A percentile compares a stretch with the other conserved stretches of the same genome.
phyloP scores from a whole-genome alignment of 2,797 vertebrate genomes.

The Staurois parvus region DNA sequence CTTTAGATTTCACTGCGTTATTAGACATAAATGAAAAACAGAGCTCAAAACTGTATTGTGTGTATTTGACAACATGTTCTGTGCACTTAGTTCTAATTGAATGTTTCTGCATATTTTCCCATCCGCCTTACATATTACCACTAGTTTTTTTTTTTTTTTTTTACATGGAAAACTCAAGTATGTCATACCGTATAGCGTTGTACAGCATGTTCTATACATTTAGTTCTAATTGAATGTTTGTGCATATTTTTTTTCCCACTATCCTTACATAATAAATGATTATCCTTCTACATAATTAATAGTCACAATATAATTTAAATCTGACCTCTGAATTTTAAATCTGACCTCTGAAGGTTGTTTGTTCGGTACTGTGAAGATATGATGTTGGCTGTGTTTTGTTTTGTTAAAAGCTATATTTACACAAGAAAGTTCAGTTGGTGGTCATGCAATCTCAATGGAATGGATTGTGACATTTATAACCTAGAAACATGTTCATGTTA shows the following conservation, averaged over 20 bases:
- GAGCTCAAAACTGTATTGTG: no score
- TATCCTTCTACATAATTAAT: slow-evolving; percentile 17
- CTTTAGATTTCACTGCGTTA: no score
- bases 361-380: slow-evolving; percentile 16
- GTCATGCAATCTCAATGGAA: slow-evolving; percentile 47
- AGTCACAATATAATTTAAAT: slow-evolving; percentile 2
- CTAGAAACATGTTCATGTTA: background rate
- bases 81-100: background rate
- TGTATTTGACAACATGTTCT: no score
- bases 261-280: slow-evolving; percentile 7
- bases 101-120: background rate
- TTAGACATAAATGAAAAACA: no score
- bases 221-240: background rate
- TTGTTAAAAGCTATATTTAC: slow-evolving; percentile 62
- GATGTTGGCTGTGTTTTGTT: slow-evolving; percentile 26
- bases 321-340: slow-evolving; percentile 28
- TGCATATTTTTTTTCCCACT: background rate
- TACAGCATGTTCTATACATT: no score
- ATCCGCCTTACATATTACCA: background rate
- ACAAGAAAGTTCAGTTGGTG: slow-evolving; percentile 48
- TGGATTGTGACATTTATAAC: slow-evolving; percentile 19
- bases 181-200: no score
- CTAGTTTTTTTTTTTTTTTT: background rate
- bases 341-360: slow-evolving; percentile 25
- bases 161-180: no score